phyloP scores from a whole-genome alignment of 2,888 invertebrate species.

The Electrophaes corylata region DNA sequence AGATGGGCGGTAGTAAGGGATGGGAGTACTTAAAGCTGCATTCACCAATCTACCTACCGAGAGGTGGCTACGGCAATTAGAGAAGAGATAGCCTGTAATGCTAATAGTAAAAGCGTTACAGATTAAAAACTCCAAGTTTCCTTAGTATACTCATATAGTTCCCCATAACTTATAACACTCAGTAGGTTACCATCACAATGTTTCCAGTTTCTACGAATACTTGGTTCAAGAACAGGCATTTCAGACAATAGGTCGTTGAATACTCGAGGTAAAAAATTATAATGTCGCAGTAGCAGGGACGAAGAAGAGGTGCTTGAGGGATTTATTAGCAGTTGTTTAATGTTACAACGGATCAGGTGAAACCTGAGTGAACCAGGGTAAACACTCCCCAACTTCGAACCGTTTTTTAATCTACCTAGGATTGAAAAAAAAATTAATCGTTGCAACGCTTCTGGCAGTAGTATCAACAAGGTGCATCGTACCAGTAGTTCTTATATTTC shows the following conservation, averaged over 20 bases:
- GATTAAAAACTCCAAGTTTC: neutral
- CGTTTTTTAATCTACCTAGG: too few relatives aligned
- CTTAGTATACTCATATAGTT: neutral
- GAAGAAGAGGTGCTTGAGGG: neutral
- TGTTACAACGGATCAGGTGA: neutral
- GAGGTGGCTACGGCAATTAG: too few relatives aligned
- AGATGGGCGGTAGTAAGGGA: too few relatives aligned
- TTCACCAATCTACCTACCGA: too few relatives aligned
- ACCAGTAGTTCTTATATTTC: slow-evolving; percentile 7
- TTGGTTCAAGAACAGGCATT: slow-evolving; percentile 51
- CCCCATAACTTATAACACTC: slow-evolving; percentile 2
- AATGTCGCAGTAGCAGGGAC: slow-evolving; percentile 30
- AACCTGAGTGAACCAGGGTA: neutral
- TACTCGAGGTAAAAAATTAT: slow-evolving; percentile 57
- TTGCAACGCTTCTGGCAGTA: too few relatives aligned
- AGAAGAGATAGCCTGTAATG: neutral
- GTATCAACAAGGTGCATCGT: neutral
- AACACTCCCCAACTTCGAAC: too few relatives aligned
- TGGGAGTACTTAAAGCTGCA: too few relatives aligned
- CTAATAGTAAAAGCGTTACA: neutral
- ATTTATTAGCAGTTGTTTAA: neutral
- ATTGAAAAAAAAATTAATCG: too few relatives aligned
- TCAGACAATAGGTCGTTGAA: slow-evolving; percentile 66
- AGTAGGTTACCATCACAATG: slow-evolving; percentile 35
- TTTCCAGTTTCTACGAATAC: slow-evolving; percentile 59